Conservation (phyloP, 2,888 invertebrate genomes). For the Icerya purchasi region DNA sequence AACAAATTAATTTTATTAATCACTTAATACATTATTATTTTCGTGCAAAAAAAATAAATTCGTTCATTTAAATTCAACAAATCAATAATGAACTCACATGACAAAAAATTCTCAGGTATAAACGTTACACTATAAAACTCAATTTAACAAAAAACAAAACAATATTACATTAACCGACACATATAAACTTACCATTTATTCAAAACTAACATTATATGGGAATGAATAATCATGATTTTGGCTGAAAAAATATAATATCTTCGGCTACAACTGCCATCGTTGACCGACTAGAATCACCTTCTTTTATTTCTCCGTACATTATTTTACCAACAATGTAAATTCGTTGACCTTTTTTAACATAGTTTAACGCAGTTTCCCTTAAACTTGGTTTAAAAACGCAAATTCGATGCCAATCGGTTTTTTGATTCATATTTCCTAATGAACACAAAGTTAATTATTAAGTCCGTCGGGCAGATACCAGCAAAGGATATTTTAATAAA, state of each 20-base stretch:
- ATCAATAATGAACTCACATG: no score
- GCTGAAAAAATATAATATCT: constrained; percentile 63
- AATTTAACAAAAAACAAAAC: no score
- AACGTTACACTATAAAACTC: no score
- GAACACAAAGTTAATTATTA: not conserved
- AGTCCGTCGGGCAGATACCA: not conserved
- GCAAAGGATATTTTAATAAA: not conserved
- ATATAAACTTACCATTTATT: no score
- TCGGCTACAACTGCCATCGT: constrained; percentile 71
- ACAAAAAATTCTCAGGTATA: no score
- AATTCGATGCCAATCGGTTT: constrained; percentile 80
- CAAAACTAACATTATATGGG: no score
- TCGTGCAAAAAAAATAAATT: no score
- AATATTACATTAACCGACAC: no score
- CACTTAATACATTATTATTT: no score
- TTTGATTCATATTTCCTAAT: constrained; percentile 55
- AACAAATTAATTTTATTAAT: no score
- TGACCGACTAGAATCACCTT: constrained; percentile 43
- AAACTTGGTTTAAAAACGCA: constrained; percentile 68
- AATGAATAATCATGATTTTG: constrained; percentile 4
- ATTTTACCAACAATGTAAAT: constrained; percentile 61
- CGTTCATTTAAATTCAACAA: no score
- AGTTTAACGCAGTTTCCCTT: constrained; percentile 54
- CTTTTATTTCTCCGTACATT: constrained; percentile 63
- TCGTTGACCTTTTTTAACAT: constrained; percentile 65